Conservation (phyloP, 2,888 invertebrate genomes). For the Onthophagus sagittarius region DNA sequence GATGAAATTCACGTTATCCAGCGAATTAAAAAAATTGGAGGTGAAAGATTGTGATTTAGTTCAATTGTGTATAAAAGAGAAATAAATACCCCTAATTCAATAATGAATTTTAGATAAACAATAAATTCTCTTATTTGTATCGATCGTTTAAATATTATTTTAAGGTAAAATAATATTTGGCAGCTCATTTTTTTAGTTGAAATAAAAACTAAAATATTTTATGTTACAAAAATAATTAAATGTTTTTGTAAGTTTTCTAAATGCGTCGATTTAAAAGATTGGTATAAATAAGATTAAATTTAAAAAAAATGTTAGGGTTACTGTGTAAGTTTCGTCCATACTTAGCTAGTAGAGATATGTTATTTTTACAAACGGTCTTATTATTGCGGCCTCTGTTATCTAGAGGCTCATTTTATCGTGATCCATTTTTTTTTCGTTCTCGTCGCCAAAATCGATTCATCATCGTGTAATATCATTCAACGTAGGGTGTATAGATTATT, state of each 20-base stretch:
- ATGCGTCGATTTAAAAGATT: slow-evolving; percentile 17
- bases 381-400: slow-evolving; percentile 23
- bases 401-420: slow-evolving; percentile 26
- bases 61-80: slow-evolving; percentile 23
- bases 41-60: slow-evolving; percentile 26
- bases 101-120: slow-evolving; percentile 15
- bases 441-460: slow-evolving; percentile 9
- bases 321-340: slow-evolving; percentile 34
- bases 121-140: slow-evolving; percentile 1
- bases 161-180: neutral
- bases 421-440: slow-evolving; percentile 25
- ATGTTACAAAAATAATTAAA: neutral
- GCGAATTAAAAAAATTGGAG: slow-evolving; percentile 1
- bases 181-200: neutral
- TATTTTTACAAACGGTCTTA: slow-evolving; percentile 23
- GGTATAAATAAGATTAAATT: slow-evolving; percentile 19
- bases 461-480: slow-evolving; percentile 5
- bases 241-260: neutral
- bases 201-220: too few species aligned
- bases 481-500: slow-evolving; percentile 15
- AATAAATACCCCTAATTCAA: slow-evolving; percentile 12
- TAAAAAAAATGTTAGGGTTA: slow-evolving; percentile 14
- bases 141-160: neutral
- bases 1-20: neutral
- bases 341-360: slow-evolving; percentile 27